Percentiles rank a stretch among this genome's conserved stretches.
Conservation (phyloP, 2,797 vertebrate species). For the Phalloptychus januarius region DNA sequence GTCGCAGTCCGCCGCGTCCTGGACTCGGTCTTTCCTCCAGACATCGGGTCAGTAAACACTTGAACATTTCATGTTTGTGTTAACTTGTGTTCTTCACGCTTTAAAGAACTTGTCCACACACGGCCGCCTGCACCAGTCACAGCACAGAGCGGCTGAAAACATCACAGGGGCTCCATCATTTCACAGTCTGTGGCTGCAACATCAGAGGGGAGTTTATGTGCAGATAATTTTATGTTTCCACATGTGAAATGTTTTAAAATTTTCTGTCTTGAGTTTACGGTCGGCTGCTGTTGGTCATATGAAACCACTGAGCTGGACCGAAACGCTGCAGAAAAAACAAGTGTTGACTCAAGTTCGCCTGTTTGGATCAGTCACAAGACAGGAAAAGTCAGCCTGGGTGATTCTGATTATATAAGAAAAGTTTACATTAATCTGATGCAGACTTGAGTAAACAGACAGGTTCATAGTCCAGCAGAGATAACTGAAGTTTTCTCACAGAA, state of each 20-base stretch:
- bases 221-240: background rate
- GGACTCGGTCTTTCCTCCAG: slow-evolving; percentile 42
- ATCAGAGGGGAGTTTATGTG: background rate
- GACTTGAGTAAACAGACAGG: background rate
- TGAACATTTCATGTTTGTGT: background rate
- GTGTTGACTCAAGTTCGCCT: background rate
- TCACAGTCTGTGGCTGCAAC: background rate
- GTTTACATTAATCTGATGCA: background rate
- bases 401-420: background rate
- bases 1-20: slow-evolving; percentile 29
- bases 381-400: background rate
- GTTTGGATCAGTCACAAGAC: background rate
- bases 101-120: background rate
- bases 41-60: slow-evolving; percentile 41
- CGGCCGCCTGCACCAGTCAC: slow-evolving; percentile 7
- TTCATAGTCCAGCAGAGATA: background rate
- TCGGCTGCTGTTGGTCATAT: background rate
- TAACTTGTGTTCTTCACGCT: background rate
- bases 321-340: background rate
- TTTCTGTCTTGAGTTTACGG: background rate
- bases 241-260: background rate
- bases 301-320: background rate
- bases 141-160: slow-evolving; percentile 15
- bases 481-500: background rate
- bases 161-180: slow-evolving; percentile 28